These are phyloP conservation scores for Pteria penguin DNA, from an alignment of 2,888 invertebrate species.

Conservation along the genomic window DNA sequence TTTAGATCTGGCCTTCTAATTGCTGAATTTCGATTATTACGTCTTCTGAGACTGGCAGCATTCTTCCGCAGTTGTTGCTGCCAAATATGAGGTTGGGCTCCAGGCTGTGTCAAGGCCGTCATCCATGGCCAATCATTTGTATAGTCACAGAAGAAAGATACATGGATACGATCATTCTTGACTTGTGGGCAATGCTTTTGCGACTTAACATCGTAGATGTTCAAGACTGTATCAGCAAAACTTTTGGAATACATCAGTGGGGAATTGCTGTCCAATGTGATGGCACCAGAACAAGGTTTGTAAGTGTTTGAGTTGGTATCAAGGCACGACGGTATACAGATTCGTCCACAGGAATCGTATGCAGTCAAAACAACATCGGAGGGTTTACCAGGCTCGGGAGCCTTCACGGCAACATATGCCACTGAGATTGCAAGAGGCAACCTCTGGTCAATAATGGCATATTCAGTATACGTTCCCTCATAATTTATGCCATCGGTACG, in stretches of 20 bases:
- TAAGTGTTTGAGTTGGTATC: slow-evolving; percentile 52
- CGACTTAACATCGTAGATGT: slow-evolving; percentile 61
- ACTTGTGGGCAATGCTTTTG: slow-evolving; percentile 63
- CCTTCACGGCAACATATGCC: slow-evolving; percentile 65
- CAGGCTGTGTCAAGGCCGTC: slow-evolving; percentile 15
- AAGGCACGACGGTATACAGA: slow-evolving; percentile 68
- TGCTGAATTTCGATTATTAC: too few species aligned
- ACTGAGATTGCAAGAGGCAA: slow-evolving; percentile 64
- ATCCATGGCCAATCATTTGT: slow-evolving; percentile 59
- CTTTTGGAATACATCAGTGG: slow-evolving; percentile 47
- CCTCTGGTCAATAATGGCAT: slow-evolving; percentile 66
- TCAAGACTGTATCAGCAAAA: slow-evolving; percentile 60
- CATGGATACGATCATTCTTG: slow-evolving; percentile 59
- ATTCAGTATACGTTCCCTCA: slow-evolving; percentile 68
- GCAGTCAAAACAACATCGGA: slow-evolving; percentile 51
- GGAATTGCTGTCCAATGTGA: slow-evolving; percentile 51
- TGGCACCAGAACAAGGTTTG: slow-evolving; percentile 65
- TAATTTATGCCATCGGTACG: slow-evolving; percentile 67
- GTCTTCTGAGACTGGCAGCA: neutral
- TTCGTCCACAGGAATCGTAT: slow-evolving; percentile 68
- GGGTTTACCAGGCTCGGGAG: slow-evolving; percentile 29
- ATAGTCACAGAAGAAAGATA: slow-evolving; percentile 73
- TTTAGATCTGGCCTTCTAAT: too few species aligned
- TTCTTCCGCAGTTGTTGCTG: neutral
- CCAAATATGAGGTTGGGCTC: neutral